phyloP scores from a whole-genome alignment of 2,113 vertebrate species.

The human region DNA sequence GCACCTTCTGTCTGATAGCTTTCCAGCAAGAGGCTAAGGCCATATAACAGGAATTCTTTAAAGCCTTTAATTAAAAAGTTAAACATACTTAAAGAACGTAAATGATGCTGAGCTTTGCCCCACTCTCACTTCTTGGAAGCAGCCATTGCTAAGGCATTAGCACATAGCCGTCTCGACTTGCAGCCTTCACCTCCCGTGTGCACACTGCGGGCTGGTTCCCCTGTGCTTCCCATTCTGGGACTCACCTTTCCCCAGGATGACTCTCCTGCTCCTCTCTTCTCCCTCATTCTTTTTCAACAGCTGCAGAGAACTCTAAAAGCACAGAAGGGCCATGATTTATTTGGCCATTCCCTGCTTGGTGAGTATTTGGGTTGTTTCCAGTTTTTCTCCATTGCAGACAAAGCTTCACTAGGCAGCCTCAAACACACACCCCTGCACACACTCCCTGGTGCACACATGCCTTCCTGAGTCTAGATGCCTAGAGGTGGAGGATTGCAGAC shows the following conservation, averaged over 20 bases:
- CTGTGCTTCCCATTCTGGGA: rapidly evolving
- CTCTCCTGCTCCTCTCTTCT: rapidly evolving
- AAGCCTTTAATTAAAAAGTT: background rate
- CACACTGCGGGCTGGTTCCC: rapidly evolving
- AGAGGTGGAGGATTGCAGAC: background rate
- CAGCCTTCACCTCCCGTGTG: background rate
- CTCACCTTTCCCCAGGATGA: background rate
- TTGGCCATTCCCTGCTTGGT: rapidly evolving
- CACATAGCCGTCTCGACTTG: background rate
- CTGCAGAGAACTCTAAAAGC: background rate
- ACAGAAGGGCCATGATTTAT: background rate
- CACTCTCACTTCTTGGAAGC: background rate
- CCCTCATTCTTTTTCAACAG: background rate
- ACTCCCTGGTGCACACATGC: rapidly evolving
- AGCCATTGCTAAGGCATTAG: background rate
- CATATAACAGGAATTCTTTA: background rate
- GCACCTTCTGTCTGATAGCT: background rate
- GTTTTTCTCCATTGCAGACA: background rate
- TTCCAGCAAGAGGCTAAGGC: background rate
- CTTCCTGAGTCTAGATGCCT: background rate
- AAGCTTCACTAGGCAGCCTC: background rate
- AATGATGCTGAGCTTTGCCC: background rate
- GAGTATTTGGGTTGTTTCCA: background rate
- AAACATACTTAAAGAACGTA: background rate
- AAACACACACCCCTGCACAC: background rate